phyloP scores from a whole-genome alignment of 2,113 vertebrate genomes.

The Bucco capensis region DNA sequence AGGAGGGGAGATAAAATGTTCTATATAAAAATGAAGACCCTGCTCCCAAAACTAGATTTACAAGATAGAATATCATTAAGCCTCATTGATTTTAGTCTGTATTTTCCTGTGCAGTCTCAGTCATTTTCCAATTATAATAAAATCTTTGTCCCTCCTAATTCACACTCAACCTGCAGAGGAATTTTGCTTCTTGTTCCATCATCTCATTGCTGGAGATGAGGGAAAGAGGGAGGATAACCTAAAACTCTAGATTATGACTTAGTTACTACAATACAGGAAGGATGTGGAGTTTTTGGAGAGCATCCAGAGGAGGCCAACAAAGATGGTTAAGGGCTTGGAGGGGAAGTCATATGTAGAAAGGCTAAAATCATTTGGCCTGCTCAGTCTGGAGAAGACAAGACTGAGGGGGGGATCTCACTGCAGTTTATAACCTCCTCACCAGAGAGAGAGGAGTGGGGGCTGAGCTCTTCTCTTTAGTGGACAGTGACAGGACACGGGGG shows the following conservation, averaged over 20 bases:
- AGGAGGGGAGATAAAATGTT: neutral
- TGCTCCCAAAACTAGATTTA: neutral
- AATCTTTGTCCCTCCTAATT: neutral
- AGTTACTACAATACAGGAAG: too few species aligned
- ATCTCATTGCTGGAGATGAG: neutral
- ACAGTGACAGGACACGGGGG: too few species aligned
- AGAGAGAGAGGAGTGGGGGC: too few species aligned
- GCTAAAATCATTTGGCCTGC: too few species aligned
- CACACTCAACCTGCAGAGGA: neutral
- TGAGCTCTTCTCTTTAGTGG: too few species aligned
- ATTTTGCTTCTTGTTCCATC: neutral
- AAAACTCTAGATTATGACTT: neutral
- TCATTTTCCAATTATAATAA: neutral
- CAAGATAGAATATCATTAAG: neutral
- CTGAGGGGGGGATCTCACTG: too few species aligned
- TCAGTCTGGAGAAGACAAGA: too few species aligned
- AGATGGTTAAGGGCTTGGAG: too few species aligned
- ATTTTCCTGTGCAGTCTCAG: neutral
- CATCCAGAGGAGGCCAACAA: too few species aligned
- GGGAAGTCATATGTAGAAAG: too few species aligned
- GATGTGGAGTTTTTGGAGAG: too few species aligned
- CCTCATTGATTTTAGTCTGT: fast-evolving
- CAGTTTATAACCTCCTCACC: too few species aligned
- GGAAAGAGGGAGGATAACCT: neutral
- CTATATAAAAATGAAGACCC: neutral